A percentile compares a stretch with the other conserved stretches of the same genome.
These are phyloP conservation scores for Malthinus flaveolus DNA, from an alignment of 2,888 invertebrate species.

Conservation along the genomic window DNA sequence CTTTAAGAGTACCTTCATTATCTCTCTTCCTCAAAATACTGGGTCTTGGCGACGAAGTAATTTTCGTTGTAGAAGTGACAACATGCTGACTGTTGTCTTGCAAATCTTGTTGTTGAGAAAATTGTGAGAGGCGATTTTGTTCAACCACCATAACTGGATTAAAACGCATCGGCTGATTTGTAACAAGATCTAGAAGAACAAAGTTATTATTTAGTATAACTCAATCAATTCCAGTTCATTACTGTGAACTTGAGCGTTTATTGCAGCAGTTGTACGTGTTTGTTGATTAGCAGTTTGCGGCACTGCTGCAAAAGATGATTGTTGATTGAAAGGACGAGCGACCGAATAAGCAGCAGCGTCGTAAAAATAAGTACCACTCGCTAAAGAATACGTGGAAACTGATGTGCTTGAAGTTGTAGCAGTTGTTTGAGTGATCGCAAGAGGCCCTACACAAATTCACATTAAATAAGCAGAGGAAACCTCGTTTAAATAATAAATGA, in stretches of 20 bases:
- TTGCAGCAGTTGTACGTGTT: slow-evolving; percentile 40
- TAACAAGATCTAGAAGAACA: slow-evolving; percentile 36
- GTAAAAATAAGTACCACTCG: slow-evolving; percentile 50
- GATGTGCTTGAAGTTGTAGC: slow-evolving; percentile 43
- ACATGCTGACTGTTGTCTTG: slow-evolving; percentile 21
- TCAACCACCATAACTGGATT: slow-evolving; percentile 55
- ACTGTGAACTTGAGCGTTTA: slow-evolving; percentile 48
- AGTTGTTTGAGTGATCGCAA: slow-evolving; percentile 39
- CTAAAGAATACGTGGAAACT: slow-evolving; percentile 48
- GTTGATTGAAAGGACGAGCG: slow-evolving; percentile 45
- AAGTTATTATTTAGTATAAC: background rate
- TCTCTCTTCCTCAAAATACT: slow-evolving; percentile 88
- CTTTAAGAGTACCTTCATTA: slow-evolving; percentile 72
- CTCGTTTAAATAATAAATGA: background rate
- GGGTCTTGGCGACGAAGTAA: slow-evolving; percentile 68
- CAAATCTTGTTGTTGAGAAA: slow-evolving; percentile 24
- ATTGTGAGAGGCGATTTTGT: slow-evolving; percentile 41
- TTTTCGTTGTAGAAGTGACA: slow-evolving; percentile 40
- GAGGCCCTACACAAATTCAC: slow-evolving; percentile 40
- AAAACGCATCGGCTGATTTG: slow-evolving; percentile 50
- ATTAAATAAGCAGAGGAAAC: background rate
- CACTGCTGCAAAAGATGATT: slow-evolving; percentile 44
- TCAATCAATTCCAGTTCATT: slow-evolving; percentile 18
- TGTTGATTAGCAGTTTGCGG: slow-evolving; percentile 44
- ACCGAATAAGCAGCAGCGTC: slow-evolving; percentile 48